A percentile compares a stretch with the other conserved stretches of the same genome.
phyloP scores from a whole-genome alignment of 2,888 invertebrate species.

The Tetragonisca angustula region DNA sequence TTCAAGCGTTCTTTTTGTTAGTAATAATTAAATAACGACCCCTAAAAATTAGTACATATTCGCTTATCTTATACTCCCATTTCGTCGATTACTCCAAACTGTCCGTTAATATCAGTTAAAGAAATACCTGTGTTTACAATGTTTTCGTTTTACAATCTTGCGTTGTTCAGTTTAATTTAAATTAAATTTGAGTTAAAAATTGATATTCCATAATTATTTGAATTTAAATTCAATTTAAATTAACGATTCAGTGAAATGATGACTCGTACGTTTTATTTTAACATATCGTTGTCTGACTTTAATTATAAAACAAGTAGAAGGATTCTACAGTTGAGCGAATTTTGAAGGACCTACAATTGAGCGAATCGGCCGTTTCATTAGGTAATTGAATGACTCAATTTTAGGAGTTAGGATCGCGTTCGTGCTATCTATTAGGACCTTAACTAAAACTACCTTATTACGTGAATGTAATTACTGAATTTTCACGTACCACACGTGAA shows the following conservation, averaged over 20 bases:
- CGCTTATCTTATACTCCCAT: constrained; percentile 47
- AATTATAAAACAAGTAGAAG: constrained; percentile 15
- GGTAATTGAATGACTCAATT: constrained; percentile 57
- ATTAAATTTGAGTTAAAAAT: background rate
- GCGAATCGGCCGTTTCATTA: constrained; percentile 40
- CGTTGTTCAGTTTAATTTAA: background rate
- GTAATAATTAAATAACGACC: constrained; percentile 77
- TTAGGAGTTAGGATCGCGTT: constrained; percentile 50
- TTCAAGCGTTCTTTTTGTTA: constrained; percentile 72
- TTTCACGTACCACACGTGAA: constrained; percentile 79
- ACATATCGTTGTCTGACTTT: constrained; percentile 29
- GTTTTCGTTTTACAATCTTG: background rate
- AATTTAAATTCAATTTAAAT: constrained; percentile 17
- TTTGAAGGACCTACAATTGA: constrained; percentile 14
- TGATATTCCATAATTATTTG: background rate
- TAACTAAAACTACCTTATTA: constrained; percentile 75
- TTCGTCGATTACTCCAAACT: constrained; percentile 61
- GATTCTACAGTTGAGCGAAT: constrained; percentile 45
- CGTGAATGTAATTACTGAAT: constrained; percentile 82
- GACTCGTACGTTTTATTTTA: constrained; percentile 4
- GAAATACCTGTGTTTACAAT: constrained; percentile 36
- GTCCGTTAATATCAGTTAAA: constrained; percentile 53
- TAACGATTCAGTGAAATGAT: constrained; percentile 45
- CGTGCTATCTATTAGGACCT: constrained; percentile 39
- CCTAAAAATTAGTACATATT: constrained; percentile 65